Evolutionary conservation across 2,888 invertebrate genomes (phyloP).

Genomic region (Diloba caeruleocephala): DNA sequence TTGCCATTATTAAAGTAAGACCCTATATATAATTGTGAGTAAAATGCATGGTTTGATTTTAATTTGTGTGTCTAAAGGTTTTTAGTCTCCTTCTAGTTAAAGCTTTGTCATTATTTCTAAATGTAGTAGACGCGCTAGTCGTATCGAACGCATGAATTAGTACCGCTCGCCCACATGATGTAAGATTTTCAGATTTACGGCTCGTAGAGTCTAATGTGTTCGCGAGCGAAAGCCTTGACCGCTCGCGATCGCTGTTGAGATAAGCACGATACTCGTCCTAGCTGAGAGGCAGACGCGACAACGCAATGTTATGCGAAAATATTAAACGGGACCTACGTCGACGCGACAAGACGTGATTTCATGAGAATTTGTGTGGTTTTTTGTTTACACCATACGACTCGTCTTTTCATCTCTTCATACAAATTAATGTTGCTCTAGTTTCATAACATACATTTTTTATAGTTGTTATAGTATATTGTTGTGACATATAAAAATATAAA

Average conservation of each 20-base stretch:
- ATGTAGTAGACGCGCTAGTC: constrained; percentile 12
- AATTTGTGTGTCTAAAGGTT: constrained; percentile 30
- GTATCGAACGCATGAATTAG: constrained; percentile 46
- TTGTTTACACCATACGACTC: no score
- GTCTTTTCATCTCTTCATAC: no score
- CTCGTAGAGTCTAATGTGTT: constrained; percentile 1
- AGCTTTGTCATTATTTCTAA: constrained; percentile 22
- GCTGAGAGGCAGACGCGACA: constrained; percentile 1
- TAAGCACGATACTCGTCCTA: background rate
- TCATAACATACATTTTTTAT: no score
- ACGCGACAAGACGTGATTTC: no score
- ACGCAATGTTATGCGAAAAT: constrained; percentile 1
- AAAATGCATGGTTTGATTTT: constrained; percentile 41
- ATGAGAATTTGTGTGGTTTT: no score
- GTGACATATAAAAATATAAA: no score
- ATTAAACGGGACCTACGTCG: background rate
- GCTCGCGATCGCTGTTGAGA: constrained; percentile 2
- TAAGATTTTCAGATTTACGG: constrained; percentile 81
- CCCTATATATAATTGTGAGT: constrained; percentile 22
- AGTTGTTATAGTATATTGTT: no score
- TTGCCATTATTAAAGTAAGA: no score
- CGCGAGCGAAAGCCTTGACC: background rate
- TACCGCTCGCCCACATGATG: constrained; percentile 58
- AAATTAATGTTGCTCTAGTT: no score
- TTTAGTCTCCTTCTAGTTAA: constrained; percentile 30